phyloP scores from a whole-genome alignment of 92 coral and sea anemone species.

The Siderastrea siderea region DNA sequence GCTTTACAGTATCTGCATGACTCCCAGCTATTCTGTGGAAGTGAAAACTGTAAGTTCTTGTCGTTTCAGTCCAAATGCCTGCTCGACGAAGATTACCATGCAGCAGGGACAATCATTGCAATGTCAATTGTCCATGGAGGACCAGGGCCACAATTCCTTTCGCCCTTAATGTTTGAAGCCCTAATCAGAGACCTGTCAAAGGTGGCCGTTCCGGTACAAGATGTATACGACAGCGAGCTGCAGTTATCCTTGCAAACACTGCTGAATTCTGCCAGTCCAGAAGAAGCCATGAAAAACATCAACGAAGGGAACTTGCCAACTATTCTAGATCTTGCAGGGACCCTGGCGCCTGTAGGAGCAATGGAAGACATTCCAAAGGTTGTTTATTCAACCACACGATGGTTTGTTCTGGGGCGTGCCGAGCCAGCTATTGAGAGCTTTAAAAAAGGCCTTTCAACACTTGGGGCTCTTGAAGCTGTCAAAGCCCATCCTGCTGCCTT shows the following conservation, averaged over 20 bases:
- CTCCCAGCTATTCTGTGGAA: slow-evolving; percentile 68
- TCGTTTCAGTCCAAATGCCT: slow-evolving; percentile 67
- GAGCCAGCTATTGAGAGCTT: slow-evolving; percentile 76
- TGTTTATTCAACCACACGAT: slow-evolving; percentile 71
- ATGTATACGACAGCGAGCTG: slow-evolving; percentile 69
- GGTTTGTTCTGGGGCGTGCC: slow-evolving; percentile 75
- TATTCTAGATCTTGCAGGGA: slow-evolving; percentile 18
- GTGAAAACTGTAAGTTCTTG: slow-evolving; percentile 39
- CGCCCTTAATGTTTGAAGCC: slow-evolving; percentile 70
- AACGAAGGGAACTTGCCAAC: slow-evolving; percentile 51
- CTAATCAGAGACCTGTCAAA: slow-evolving; percentile 56
- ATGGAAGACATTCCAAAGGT: slow-evolving; percentile 53
- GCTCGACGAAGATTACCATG: slow-evolving; percentile 60
- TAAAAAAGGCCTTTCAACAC: slow-evolving; percentile 57
- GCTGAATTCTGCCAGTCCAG: slow-evolving; percentile 45
- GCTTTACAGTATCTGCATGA: slow-evolving; percentile 51
- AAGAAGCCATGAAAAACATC: slow-evolving; percentile 49
- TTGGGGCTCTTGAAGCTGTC: slow-evolving; percentile 75
- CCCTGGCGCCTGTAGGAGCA: neutral
- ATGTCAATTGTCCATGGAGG: slow-evolving; percentile 83
- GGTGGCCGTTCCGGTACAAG: slow-evolving; percentile 46
- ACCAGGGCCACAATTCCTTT: slow-evolving; percentile 72
- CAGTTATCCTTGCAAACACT: slow-evolving; percentile 60
- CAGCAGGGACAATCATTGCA: slow-evolving; percentile 73
- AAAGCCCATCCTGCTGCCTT: slow-evolving; percentile 58